Base-by-base conservation (phyloP, 2,797 vertebrate species). In the Chelidonichthys spinosus region DNA sequence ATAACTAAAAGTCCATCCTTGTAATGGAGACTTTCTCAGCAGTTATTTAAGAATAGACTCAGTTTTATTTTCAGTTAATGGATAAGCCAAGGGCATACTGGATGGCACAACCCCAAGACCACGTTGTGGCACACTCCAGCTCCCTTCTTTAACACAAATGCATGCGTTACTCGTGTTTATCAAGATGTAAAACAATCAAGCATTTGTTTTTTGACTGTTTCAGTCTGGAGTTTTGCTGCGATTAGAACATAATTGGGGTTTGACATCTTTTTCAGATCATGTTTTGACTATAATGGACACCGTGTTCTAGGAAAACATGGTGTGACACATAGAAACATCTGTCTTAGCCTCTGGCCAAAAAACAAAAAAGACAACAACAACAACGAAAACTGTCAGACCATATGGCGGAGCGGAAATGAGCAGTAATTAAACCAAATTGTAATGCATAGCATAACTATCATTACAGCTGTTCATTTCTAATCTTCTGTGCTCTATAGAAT, bases 301-400 rank as follows among this genome's bases (percentile, higher is more conserved):
- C 52, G 36, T 56, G 76, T 74, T 63, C 73, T 65, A 58, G 42
- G 46, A 81, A 82, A 80, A 81, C 72, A 81, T 35, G 3, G 49
- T 52, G 42, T 63, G 43, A 72, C 82, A 82, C 65, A 72, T 25
- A 63, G 69, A 81, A 87, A 91, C 90, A 92, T 92, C 88, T 90
- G 89, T 75, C 67, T 74, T 42, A 40, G 77, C 82, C 74, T 17
- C 52, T 75, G 76, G 87, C 77, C 78, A 82, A 25, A 90, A 72
- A 79, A 63, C 1, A 74, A 56, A 66, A 66, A 81, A 66, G 65
- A 77, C 75, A 83, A 81, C 63, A 82, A 79, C 59, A 81, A 63
- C 67, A 73, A 56, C 25, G 55, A 50, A 67, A 60, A 78, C 50
- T 79, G 55, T 81, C 60, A 33, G 43, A 61, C 79, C 77, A 85